Evolutionary conservation across 2,113 vertebrate species (phyloP), one percentile per base, ranked within the genome.

Genomic region (Crotalus helleri): DNA sequence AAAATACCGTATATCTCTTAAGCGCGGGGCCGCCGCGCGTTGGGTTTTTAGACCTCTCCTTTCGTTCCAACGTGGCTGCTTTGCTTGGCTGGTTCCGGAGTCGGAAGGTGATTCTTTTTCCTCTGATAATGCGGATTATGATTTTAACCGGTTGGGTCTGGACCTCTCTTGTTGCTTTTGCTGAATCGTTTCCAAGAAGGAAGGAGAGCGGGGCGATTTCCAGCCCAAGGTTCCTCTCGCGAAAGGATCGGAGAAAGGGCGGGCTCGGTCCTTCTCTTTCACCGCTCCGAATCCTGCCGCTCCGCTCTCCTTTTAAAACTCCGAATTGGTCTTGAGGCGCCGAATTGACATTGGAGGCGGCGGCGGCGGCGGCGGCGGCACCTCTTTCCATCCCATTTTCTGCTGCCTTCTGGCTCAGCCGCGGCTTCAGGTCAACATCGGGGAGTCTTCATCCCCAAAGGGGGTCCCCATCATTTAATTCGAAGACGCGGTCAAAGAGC

Each of bases 21-120:
- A 93, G 92, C 92, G 92, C 5, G 91, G 46, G 93, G 94, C 94
- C 58, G 94, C 88, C 92, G 89, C 87, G 94, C 91, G 3, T 64
- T 9, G 0, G 1, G 49, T 49, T 39, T 86, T 9, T 29, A 33
- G 33, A 88, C 49, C 3, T 88, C 26, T 26, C 13, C 10, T 33
- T 54, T 24, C n/a, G 33, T 69, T 15, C 26, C 17, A 39, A 44
- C 51, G 8, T 3, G 87, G 15, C 8, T 15, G 17, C n/a, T 57
- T 7, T 11, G 17, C 4, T 1, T 2, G 64, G 44, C 29, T 26
- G 86, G 53, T 23, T 0, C 46, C n/a, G 69, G 53, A 19, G 92
- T 81, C 94, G 1, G 74, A 61, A 44, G 53, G 92, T 85, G 29
- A 46, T 26, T 8, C 23, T 39, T 21, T 17, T 13, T 39, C 57